Percentiles rank a stretch among this genome's conserved stretches.
Conservation (phyloP, 2,888 invertebrate genomes). For the Crioceris asparagi region DNA sequence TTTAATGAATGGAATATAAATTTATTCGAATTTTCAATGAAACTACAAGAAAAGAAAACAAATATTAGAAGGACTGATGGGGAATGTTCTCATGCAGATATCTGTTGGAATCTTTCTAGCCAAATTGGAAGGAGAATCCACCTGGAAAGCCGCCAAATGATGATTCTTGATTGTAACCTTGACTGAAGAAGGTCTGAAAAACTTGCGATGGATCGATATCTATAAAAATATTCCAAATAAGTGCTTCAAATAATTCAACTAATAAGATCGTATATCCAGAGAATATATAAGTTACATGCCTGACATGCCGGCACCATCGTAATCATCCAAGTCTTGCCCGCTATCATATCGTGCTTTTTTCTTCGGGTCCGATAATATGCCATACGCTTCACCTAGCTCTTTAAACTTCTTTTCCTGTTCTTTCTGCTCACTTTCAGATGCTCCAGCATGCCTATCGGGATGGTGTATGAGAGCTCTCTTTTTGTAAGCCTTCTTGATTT, state of each 20-base stretch:
- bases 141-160: conserved; percentile 47
- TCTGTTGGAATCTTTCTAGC: too few species aligned
- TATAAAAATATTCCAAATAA: conserved; percentile 31
- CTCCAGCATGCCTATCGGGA: conserved; percentile 88
- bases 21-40: too few species aligned
- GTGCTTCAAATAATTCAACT: not conserved
- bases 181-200: conserved; percentile 75
- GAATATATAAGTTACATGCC: too few species aligned
- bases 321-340: conserved; percentile 80
- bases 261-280: not conserved
- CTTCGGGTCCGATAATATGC: conserved; percentile 80
- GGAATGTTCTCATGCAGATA: too few species aligned
- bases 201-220: conserved; percentile 76
- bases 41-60: too few species aligned
- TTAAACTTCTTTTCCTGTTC: conserved; percentile 92
- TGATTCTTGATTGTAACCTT: conserved; percentile 46
- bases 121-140: conserved; percentile 60
- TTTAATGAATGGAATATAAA: too few species aligned
- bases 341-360: conserved; percentile 85
- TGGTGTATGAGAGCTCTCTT: conserved; percentile 86
- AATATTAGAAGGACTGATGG: too few species aligned
- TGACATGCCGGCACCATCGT: conserved; percentile 44
- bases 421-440: conserved; percentile 71
- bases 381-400: conserved; percentile 93
- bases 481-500: conserved; percentile 90